Conservation (phyloP, 2,113 vertebrate species). For the Neotoma lepida region DNA sequence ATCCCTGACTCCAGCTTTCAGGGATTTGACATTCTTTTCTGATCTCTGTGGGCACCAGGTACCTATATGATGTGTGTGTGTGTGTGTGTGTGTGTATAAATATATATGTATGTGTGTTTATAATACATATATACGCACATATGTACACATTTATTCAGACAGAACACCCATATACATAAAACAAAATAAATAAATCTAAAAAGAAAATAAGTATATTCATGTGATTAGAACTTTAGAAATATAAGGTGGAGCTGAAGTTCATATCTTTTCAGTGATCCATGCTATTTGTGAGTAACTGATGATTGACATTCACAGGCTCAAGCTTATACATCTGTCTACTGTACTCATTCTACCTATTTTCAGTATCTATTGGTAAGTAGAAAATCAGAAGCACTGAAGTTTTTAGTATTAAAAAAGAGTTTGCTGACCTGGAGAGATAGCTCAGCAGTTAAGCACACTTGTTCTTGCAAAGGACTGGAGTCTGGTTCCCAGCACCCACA, state of each 20-base stretch:
- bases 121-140: background rate
- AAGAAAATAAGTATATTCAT: background rate
- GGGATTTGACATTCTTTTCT: background rate
- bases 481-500: background rate
- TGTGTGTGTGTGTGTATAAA: too few relatives aligned
- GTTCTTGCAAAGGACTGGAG: background rate
- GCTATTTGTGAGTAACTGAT: background rate
- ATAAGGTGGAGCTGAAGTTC: background rate
- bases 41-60: background rate
- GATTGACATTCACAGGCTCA: background rate
- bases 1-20: background rate
- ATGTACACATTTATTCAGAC: background rate
- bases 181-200: background rate
- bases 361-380: background rate
- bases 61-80: background rate
- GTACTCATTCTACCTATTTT: background rate
- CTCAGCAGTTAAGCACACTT: background rate
- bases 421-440: background rate
- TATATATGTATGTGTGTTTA: too few relatives aligned
- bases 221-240: background rate
- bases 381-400: constrained; percentile 18
- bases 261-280: background rate
- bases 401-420: background rate
- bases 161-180: background rate
- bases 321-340: background rate